Base-by-base conservation (phyloP, 2,888 invertebrate species). In the Theodoxus fluviatilis region DNA sequence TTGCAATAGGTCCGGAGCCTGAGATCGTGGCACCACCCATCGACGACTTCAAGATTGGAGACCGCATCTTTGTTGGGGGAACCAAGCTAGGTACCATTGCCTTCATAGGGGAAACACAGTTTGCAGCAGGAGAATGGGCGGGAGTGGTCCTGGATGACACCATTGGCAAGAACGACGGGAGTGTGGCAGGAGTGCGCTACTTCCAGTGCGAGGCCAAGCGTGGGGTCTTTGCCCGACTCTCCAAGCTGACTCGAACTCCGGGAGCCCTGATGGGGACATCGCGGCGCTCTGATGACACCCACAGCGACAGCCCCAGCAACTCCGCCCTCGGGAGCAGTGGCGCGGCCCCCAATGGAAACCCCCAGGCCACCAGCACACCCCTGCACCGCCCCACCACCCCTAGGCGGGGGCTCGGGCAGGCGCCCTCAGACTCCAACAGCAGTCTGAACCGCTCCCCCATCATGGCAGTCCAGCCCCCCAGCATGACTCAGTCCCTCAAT, bases 1-100 rank as follows among this genome's bases (percentile, higher is more conserved):
- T 55, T 55, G n/a, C n/a, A n/a, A 40, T 59, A 66, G 65, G 69
- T 75, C 38, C 77, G 78, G 83, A 81, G 71, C 81, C 83, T 40
- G 82, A 83, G 52, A 65, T 72, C 43, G 68, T 72, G 35, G 70
- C 75, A 0, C 66, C 71, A 7, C 65, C 75, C n/a, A 64, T 74
- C 0, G 96, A 97, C 89, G 94, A 95, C 89, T 97, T 95, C 88
- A 96, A 95, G 83, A 95, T 98, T 84, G 97, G 97, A 37, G 94
- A 98, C 85, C 91, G 93, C 75, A 94, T 98, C 77, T 98, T 94
- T 94, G 85, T 87, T 9, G 83, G 84, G 22, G 87, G 87, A 3
- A 82, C 81, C 4, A 87, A 87, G 70, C 81, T 86, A 0, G 87
- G 87, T 31, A 74, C 78, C 64, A 86, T 87, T 52, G 86, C 87